Percentiles rank a stretch among this genome's conserved stretches.
Evolutionary conservation across 2,888 invertebrate genomes (phyloP).

Genomic region (Cylindroiulus punctatus): DNA sequence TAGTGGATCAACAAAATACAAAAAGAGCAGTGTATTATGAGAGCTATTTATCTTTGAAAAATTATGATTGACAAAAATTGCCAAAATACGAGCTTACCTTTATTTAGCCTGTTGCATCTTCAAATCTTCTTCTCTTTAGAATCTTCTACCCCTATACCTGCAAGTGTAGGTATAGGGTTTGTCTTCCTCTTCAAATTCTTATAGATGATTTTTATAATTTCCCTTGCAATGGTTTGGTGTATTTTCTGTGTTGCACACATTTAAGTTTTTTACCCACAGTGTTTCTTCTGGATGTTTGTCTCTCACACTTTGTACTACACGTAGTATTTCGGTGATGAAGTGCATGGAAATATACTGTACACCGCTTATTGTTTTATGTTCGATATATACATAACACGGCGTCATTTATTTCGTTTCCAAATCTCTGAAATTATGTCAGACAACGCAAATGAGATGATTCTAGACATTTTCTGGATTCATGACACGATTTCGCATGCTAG

Average conservation of each 20-base stretch:
- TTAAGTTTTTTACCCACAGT: background rate
- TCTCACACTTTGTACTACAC: slow-evolving; percentile 5
- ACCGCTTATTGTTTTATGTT: slow-evolving; percentile 1
- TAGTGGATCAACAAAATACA: too few species aligned
- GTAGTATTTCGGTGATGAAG: background rate
- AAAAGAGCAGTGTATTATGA: too few species aligned
- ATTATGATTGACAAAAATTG: too few species aligned
- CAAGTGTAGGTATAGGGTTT: background rate
- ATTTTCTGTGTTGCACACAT: background rate
- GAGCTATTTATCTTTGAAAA: too few species aligned
- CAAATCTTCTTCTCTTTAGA: too few species aligned
- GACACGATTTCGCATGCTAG: background rate
- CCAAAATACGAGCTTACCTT: too few species aligned
- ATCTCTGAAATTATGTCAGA: background rate
- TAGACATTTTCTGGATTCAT: background rate
- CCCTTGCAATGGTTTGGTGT: background rate
- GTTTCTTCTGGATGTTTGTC: slow-evolving; percentile 7
- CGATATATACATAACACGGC: slow-evolving; percentile 9
- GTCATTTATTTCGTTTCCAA: background rate
- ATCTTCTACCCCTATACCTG: too few species aligned
- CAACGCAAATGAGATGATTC: background rate
- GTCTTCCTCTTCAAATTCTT: background rate
- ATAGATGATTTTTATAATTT: background rate
- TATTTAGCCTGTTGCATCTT: too few species aligned
- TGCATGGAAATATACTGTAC: slow-evolving; percentile 16